Conservation (phyloP, 2,797 vertebrate species). For the Manis javanica region DNA sequence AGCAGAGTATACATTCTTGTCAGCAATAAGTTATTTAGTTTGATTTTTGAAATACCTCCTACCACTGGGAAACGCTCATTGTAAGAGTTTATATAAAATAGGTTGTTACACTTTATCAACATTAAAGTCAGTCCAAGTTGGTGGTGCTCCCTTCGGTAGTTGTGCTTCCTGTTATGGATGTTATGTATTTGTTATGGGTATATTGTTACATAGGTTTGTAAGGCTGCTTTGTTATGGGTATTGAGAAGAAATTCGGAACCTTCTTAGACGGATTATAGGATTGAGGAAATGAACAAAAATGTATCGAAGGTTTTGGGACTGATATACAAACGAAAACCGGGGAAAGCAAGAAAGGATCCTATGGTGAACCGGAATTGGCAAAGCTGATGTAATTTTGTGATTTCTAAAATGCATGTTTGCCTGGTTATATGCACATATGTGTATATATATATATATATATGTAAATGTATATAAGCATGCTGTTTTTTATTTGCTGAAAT, state of each 20-base stretch:
- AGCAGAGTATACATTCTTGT: not conserved
- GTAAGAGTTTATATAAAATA: constrained; percentile 33
- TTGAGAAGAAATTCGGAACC: constrained; percentile 27
- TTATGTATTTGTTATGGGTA: not conserved
- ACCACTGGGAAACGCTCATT: not conserved
- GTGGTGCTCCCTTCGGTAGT: not conserved
- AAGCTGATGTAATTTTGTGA: not conserved
- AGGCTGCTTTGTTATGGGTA: not conserved
- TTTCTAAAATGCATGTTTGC: not conserved
- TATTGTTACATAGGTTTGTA: not conserved
- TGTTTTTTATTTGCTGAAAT: not conserved
- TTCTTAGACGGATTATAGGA: not conserved
- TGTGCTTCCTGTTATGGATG: not conserved
- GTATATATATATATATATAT: not conserved
- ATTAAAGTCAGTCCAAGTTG: constrained; percentile 14
- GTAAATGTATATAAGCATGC: not conserved
- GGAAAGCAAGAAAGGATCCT: not conserved
- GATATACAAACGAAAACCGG: not conserved
- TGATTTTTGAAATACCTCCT: constrained; percentile 44
- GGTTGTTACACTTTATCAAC: constrained; percentile 9
- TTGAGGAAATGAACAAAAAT: constrained; percentile 20
- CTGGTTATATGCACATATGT: too few species aligned
- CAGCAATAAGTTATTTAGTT: constrained; percentile 49
- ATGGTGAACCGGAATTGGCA: not conserved
- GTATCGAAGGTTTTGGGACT: not conserved